These are phyloP conservation scores for Struthio camelus DNA, from an alignment of 2,113 vertebrate species.

Conservation along the genomic window DNA sequence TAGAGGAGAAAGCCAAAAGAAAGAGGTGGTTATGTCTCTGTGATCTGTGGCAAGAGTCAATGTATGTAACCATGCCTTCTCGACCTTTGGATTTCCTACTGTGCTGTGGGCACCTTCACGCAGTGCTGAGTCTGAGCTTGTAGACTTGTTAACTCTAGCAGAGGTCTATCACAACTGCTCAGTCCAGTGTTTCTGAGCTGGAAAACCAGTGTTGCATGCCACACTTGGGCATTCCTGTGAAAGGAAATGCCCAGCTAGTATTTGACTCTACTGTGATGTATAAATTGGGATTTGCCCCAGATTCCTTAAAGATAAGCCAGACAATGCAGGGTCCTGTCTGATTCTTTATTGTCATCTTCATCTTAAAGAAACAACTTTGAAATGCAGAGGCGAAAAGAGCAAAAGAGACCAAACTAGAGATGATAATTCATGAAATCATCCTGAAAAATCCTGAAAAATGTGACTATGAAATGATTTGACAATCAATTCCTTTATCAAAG, in stretches of 20 bases:
- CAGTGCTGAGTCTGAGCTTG: neutral
- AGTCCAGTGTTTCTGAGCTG: neutral
- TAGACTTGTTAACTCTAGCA: neutral
- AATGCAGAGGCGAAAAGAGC: neutral
- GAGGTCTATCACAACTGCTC: neutral
- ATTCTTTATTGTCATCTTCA: neutral
- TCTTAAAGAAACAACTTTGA: neutral
- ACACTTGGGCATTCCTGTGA: neutral
- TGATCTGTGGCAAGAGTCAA: neutral
- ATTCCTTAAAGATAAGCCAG: neutral
- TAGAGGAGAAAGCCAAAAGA: neutral
- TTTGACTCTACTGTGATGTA: neutral
- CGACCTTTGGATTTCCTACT: neutral
- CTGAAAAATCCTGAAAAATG: neutral
- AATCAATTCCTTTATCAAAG: neutral
- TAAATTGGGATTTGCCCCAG: neutral
- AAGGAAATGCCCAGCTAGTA: neutral
- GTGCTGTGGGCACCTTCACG: accelerated
- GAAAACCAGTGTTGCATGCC: neutral
- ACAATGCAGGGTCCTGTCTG: neutral
- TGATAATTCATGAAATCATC: neutral
- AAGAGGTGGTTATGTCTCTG: neutral
- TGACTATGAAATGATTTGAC: neutral
- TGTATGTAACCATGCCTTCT: neutral
- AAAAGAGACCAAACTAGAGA: neutral